Evolutionary conservation across 2,113 vertebrate genomes (phyloP), one percentile per base, ranked within the genome.

Genomic region (Cromileptes altivelis): DNA sequence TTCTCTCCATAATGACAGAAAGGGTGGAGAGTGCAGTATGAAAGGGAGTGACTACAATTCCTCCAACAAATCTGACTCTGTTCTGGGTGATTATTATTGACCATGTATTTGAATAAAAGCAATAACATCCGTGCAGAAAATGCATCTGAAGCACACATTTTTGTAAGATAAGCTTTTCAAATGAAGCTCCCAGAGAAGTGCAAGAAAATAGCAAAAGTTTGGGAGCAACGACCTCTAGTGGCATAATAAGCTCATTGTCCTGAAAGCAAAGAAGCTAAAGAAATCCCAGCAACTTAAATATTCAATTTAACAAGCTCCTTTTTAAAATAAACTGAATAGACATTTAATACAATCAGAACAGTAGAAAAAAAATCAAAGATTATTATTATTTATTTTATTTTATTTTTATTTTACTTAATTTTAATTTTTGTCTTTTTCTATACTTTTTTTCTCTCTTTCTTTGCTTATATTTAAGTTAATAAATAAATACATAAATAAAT

Each of bases 181-280:
- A 49, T 72, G 3, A 45, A 37, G 19, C 11, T 63, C 7, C 6
- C 21, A n/a, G 42, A 68, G 21, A 17, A 3, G 0, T 47, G 71
- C 3, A 40, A 11, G 14, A 40, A 56, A 61, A 61, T 13, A 33
- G 55, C 45, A 89, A 81, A 58, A 0, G 42, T 84, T 74, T 64
- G 75, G 30, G 60, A 89, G 64, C 77, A 91, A 62, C 11, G 88
- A 68, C 93, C 83, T 91, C 95, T 94, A 72, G 92, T 93, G 95
- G 91, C 49, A 0, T 0, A 19, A 60, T 15, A 10, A 0, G n/a
- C 0, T 6, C 14, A 79, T 53, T 62, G 81, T 17, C 40, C 18
- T 63, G 0, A 47, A 55, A 25, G 55, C 14, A 75, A 47, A 42
- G 11, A 11, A 50, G 14, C 15, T 58, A 12, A 25, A 65, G 9